phyloP scores from a whole-genome alignment of 2,888 invertebrate species.

The Stenurella melanura region DNA sequence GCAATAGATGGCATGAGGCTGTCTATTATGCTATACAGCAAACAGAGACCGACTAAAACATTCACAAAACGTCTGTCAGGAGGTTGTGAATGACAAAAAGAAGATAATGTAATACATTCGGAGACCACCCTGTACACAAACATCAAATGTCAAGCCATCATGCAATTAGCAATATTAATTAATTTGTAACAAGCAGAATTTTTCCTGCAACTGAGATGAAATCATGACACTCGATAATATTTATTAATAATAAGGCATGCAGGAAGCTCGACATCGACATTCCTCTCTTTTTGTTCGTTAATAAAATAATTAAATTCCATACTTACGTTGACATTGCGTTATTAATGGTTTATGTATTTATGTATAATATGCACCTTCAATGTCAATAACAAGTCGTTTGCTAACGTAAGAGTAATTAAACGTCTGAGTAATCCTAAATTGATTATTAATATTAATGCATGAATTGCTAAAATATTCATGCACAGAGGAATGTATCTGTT shows the following conservation, averaged over 20 bases:
- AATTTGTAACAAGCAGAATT: neutral
- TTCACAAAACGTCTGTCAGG: too few relatives aligned
- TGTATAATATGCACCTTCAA: conserved; percentile 24
- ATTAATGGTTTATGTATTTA: conserved; percentile 31
- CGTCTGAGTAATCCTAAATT: conserved; percentile 33
- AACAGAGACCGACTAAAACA: too few relatives aligned
- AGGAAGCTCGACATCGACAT: conserved; percentile 30
- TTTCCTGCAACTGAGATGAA: neutral
- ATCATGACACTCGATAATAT: conserved; percentile 3
- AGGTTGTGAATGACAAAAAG: too few relatives aligned
- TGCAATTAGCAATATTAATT: neutral
- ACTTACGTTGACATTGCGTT: conserved; percentile 37
- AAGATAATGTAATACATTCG: too few relatives aligned
- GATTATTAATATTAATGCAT: conserved; percentile 28
- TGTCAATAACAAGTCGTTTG: conserved; percentile 35
- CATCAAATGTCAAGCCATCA: neutral
- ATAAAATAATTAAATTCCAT: conserved; percentile 37
- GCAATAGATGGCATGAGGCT: too few relatives aligned
- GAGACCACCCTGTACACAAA: too few relatives aligned
- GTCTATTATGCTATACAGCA: too few relatives aligned
- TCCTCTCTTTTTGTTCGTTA: conserved; percentile 19
- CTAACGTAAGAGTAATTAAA: conserved; percentile 33
- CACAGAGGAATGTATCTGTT: neutral
- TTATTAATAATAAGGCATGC: conserved; percentile 5
- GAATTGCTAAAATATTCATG: conserved; percentile 7